These are phyloP conservation scores for Listronotus oregonensis DNA, from an alignment of 1,140 invertebrate genomes.

Conservation along the genomic window DNA sequence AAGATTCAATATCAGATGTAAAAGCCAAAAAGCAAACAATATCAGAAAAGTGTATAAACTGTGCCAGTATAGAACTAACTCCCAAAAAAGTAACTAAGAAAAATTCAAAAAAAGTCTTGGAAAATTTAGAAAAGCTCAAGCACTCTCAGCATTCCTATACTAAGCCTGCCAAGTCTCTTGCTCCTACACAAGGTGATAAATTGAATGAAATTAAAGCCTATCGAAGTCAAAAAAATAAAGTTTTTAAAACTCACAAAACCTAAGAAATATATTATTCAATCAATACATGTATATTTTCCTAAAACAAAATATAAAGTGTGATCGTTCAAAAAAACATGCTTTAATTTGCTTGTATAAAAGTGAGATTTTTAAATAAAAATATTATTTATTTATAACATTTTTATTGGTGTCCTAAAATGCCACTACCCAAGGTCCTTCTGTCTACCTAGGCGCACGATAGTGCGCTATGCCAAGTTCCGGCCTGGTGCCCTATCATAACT, in stretches of 20 bases:
- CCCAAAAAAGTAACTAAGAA: constrained; percentile 13
- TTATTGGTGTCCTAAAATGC: too few relatives aligned
- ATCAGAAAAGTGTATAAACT: constrained; percentile 17
- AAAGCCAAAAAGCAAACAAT: constrained; percentile 7
- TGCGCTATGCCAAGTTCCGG: too few relatives aligned
- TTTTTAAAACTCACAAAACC: not conserved
- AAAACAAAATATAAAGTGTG: too few relatives aligned
- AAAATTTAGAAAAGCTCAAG: constrained; percentile 1
- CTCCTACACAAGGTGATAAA: constrained; percentile 36
- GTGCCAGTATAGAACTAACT: not conserved
- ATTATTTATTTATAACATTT: too few relatives aligned
- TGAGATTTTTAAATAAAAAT: too few relatives aligned
- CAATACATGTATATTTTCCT: not conserved
- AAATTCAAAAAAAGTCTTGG: constrained; percentile 8
- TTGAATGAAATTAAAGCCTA: constrained; percentile 35
- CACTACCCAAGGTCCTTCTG: too few relatives aligned
- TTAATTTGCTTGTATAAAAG: too few relatives aligned
- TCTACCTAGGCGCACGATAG: too few relatives aligned
- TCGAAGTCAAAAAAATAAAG: constrained; percentile 13
- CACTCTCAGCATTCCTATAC: not conserved
- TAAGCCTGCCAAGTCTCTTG: not conserved
- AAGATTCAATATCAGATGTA: not conserved
- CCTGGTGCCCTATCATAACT: too few relatives aligned
- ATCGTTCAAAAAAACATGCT: too few relatives aligned
- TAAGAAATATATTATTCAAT: not conserved